A percentile compares a stretch with the other conserved stretches of the same genome.
These are phyloP conservation scores for Spongia lamella DNA, from an alignment of 37 sponge, comb jelly and placozoan species.

Conservation along the genomic window DNA sequence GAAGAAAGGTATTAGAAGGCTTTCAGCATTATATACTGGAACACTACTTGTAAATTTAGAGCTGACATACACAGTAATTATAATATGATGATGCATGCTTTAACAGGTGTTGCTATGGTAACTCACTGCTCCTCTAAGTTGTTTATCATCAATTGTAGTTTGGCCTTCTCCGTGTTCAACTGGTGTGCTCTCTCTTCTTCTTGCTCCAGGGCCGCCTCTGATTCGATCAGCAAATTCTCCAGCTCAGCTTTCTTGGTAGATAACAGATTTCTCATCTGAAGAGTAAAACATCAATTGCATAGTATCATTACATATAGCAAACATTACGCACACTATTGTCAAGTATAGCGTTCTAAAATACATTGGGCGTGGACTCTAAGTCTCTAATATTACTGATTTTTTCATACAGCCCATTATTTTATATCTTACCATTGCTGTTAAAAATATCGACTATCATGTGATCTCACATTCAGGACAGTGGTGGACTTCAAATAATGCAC, in stretches of 20 bases:
- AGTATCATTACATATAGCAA: neutral
- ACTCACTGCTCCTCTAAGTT: slow-evolving; percentile 87
- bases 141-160: slow-evolving; percentile 61
- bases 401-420: neutral
- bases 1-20: too few relatives aligned
- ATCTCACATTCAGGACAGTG: too few relatives aligned
- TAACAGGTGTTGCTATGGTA: too few relatives aligned
- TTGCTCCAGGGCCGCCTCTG: slow-evolving; percentile 75
- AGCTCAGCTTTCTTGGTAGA: slow-evolving; percentile 86
- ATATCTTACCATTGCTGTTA: too few relatives aligned
- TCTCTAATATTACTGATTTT: neutral
- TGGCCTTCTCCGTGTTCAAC: slow-evolving; percentile 76
- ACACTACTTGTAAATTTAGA: too few relatives aligned
- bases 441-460: too few relatives aligned
- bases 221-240: slow-evolving; percentile 81
- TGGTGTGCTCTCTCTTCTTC: slow-evolving; percentile 74
- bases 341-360: neutral
- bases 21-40: too few relatives aligned
- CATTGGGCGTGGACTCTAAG: neutral
- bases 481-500: too few relatives aligned
- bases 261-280: slow-evolving; percentile 76
- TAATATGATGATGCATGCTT: too few relatives aligned
- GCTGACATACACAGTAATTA: too few relatives aligned
- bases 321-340: neutral
- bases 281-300: neutral